Evolutionary conservation across 2,113 vertebrate genomes (phyloP).

Genomic region (Chloebia gouldiae): DNA sequence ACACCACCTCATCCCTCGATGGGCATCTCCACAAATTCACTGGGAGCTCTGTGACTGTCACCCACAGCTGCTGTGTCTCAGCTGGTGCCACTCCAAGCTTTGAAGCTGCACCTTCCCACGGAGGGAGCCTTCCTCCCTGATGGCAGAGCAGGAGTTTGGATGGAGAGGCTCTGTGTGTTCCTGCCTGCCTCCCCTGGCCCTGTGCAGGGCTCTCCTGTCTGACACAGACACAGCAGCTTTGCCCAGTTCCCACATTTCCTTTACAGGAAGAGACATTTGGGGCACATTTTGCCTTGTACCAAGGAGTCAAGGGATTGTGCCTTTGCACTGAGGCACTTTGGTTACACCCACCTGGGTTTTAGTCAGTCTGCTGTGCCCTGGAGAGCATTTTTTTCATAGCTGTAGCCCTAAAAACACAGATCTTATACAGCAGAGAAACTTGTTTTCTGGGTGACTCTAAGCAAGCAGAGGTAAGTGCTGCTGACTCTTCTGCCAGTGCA

Average conservation of each 20-base stretch:
- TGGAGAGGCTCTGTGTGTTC: background rate
- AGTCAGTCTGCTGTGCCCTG: background rate
- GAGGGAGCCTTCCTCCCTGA: background rate
- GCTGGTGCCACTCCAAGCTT: rapidly evolving
- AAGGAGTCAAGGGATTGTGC: background rate
- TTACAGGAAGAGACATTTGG: rapidly evolving
- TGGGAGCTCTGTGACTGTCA: background rate
- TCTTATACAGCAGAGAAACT: background rate
- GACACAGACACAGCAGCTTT: background rate
- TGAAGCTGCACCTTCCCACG: background rate
- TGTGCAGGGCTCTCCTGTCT: background rate
- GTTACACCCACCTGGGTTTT: background rate
- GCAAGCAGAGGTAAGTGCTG: background rate
- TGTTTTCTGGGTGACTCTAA: background rate
- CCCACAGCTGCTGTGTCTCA: background rate
- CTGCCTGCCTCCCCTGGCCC: background rate
- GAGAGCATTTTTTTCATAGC: background rate
- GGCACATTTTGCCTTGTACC: background rate
- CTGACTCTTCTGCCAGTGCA: background rate
- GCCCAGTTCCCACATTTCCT: background rate
- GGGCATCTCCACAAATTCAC: too few relatives aligned
- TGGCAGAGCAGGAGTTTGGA: background rate
- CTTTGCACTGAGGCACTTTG: background rate
- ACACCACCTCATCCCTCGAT: background rate
- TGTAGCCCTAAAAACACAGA: background rate